Evolutionary conservation across 53 echinoderm and acorn worm genomes (phyloP).

Genomic region (Luidia sarsii): DNA sequence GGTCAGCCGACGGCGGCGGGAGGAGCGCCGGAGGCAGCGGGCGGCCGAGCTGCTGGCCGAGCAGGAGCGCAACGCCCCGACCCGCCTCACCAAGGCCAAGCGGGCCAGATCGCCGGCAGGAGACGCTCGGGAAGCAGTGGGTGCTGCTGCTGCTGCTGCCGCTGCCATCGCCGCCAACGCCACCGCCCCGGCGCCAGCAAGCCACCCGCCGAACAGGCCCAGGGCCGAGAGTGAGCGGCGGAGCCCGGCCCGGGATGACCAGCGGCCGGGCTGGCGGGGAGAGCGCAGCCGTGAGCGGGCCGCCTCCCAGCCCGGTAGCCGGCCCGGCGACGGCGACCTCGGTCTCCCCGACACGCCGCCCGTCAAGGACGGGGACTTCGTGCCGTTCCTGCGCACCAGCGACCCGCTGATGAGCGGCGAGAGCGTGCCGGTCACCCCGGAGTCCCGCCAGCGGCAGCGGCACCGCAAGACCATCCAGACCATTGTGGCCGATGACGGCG

Average conservation of each 20-base stretch:
- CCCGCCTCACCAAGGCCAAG: constrained; percentile 55
- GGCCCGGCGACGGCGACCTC: constrained; percentile 11
- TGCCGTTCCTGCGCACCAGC: constrained; percentile 85
- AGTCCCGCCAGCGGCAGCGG: constrained; percentile 13
- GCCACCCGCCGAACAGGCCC: constrained; percentile 10
- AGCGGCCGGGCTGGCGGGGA: background rate
- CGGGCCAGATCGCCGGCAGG: constrained; percentile 14
- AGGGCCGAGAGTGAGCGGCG: constrained; percentile 35
- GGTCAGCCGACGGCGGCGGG: constrained; percentile 63
- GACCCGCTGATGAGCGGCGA: constrained; percentile 68
- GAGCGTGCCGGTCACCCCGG: constrained; percentile 71
- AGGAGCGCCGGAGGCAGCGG: constrained; percentile 76
- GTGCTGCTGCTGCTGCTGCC: background rate
- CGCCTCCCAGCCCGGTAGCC: background rate
- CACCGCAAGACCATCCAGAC: constrained; percentile 16
- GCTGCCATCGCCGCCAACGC: too few species aligned
- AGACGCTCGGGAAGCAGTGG: constrained; percentile 1
- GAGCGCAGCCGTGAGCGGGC: constrained; percentile 2
- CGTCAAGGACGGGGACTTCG: constrained; percentile 74
- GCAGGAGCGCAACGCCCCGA: constrained; percentile 79
- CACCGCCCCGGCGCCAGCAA: background rate
- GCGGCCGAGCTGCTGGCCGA: constrained; percentile 77
- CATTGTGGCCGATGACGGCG: constrained; percentile 2
- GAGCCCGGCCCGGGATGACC: background rate
- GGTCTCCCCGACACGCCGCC: constrained; percentile 59